These are phyloP conservation scores for Lepus timidus DNA, from an alignment of 2,113 vertebrate genomes.

Conservation along the genomic window DNA sequence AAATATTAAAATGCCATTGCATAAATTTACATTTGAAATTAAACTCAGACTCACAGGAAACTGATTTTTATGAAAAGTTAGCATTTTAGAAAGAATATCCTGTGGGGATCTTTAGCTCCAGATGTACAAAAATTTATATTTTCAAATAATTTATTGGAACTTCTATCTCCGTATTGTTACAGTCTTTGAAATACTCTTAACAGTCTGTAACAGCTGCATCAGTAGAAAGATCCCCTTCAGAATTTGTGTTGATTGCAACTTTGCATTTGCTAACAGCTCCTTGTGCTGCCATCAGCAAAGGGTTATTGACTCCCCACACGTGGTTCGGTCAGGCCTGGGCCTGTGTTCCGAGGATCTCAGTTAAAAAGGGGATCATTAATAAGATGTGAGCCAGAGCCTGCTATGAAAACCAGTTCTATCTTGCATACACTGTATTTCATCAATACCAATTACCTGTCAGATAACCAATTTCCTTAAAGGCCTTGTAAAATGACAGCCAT, in stretches of 20 bases:
- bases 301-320: not conserved
- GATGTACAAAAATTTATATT: not conserved
- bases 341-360: too few relatives aligned
- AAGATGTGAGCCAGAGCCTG: not conserved
- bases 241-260: not conserved
- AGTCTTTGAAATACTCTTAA: not conserved
- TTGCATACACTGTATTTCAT: not conserved
- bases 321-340: not conserved
- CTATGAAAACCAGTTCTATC: not conserved
- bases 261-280: not conserved
- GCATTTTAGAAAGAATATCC: not conserved
- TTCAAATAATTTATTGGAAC: not conserved
- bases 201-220: fast-evolving
- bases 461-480: slow-evolving; percentile 36
- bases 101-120: not conserved
- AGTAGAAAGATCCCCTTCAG: not conserved
- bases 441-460: not conserved
- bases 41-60: not conserved
- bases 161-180: not conserved
- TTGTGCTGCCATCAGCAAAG: not conserved
- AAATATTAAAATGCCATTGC: not conserved
- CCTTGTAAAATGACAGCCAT: slow-evolving; percentile 27
- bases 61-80: not conserved
- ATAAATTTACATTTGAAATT: not conserved
- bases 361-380: not conserved